Evolutionary conservation across 23 tunicate species (phyloP).

Genomic region (Ciona savignyi): DNA sequence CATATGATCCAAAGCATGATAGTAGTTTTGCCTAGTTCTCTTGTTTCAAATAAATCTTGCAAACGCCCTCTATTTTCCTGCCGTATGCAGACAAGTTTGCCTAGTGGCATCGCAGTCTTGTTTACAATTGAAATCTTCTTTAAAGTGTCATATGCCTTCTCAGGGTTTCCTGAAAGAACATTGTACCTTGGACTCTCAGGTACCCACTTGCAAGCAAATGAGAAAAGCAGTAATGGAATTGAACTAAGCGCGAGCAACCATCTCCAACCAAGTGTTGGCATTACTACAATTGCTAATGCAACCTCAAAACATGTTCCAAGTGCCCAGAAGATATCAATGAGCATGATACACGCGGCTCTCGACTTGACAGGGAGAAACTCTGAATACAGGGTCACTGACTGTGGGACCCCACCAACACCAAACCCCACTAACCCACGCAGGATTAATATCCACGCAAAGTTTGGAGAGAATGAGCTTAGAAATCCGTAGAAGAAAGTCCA

Average conservation of each 20-base stretch:
- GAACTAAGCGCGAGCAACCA: conserved; percentile 84
- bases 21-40: conserved; percentile 65
- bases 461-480: conserved; percentile 89
- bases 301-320: conserved; percentile 95
- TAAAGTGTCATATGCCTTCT: conserved; percentile 71
- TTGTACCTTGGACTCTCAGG: conserved; percentile 97
- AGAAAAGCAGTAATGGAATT: conserved; percentile 73
- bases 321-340: conserved; percentile 97
- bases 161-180: conserved; percentile 88
- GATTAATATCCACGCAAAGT: conserved; percentile 73
- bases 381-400: conserved; percentile 93
- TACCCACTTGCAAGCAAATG: conserved; percentile 89
- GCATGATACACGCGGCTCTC: conserved; percentile 85
- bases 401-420: conserved; percentile 99
- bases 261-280: conserved; percentile 93
- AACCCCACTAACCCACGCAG: conserved; percentile 90
- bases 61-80: conserved; percentile 73
- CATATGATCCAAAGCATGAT: conserved; percentile 91
- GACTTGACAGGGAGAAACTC: conserved; percentile 94
- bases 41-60: conserved; percentile 61
- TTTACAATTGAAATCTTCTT: conserved; percentile 71
- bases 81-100: conserved; percentile 43
- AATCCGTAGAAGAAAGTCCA: conserved; percentile 89
- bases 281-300: conserved; percentile 55
- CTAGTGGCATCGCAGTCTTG: conserved; percentile 64